These are phyloP conservation scores for Cyprinodon brontotheroides DNA, from an alignment of 2,113 vertebrate genomes.

Conservation along the genomic window DNA sequence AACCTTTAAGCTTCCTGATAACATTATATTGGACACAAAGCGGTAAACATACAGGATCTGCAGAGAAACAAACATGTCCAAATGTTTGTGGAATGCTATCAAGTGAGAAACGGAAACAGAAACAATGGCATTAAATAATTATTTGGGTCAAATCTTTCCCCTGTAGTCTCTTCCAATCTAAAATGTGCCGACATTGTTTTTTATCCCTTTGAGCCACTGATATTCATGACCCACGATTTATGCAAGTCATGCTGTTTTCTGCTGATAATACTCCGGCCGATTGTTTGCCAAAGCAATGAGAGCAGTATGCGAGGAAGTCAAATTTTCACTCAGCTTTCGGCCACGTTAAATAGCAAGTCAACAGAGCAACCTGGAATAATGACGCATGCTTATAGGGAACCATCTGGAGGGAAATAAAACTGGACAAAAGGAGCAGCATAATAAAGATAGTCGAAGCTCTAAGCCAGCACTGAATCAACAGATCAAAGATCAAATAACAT, in stretches of 20 bases:
- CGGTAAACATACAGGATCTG: slow-evolving; percentile 21
- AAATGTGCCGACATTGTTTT: slow-evolving; percentile 58
- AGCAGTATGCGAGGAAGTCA: slow-evolving; percentile 58
- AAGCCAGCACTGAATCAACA: slow-evolving; percentile 9
- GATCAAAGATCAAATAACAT: not conserved
- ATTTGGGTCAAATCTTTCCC: slow-evolving; percentile 57
- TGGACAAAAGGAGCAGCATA: slow-evolving; percentile 4
- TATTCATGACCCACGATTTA: slow-evolving; percentile 55
- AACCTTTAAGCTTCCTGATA: slow-evolving; percentile 13
- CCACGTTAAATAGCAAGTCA: not conserved
- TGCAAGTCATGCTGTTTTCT: slow-evolving; percentile 70
- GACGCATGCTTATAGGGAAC: slow-evolving; percentile 6
- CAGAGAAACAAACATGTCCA: slow-evolving; percentile 48
- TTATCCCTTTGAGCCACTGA: slow-evolving; percentile 67
- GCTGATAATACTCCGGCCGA: slow-evolving; percentile 56
- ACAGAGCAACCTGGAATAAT: slow-evolving; percentile 3
- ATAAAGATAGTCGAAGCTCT: slow-evolving; percentile 48
- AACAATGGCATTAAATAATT: slow-evolving; percentile 72
- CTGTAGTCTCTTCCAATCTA: slow-evolving; percentile 40
- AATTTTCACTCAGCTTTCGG: slow-evolving; percentile 3
- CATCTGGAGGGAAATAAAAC: not conserved
- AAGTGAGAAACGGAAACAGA: slow-evolving; percentile 57
- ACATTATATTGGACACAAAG: slow-evolving; percentile 8
- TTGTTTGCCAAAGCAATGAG: slow-evolving; percentile 60
- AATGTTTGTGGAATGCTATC: slow-evolving; percentile 59